phyloP scores from a whole-genome alignment of 1,140 invertebrate genomes.

The Ridgeia piscesae region DNA sequence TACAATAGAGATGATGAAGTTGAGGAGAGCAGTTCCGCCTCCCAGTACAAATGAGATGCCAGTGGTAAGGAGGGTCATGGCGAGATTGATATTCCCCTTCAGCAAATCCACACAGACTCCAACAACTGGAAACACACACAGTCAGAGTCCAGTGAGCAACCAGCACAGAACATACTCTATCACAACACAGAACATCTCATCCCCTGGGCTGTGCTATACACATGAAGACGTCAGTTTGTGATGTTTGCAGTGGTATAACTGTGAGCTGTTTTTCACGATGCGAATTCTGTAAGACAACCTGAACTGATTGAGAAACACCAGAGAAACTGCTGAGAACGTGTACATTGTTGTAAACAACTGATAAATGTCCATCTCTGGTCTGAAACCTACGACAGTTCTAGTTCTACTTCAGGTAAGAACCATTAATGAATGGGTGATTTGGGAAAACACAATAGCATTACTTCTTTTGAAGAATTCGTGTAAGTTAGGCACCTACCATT shows the following conservation, averaged over 20 bases:
- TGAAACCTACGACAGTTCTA: no score
- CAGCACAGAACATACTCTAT: neutral
- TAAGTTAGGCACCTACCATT: no score
- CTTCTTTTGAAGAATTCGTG: no score
- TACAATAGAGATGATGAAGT: slow-evolving; percentile 75
- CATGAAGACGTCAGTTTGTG: neutral
- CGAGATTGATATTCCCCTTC: slow-evolving; percentile 88
- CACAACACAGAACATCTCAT: neutral
- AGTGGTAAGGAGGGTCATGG: slow-evolving; percentile 82
- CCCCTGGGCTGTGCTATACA: neutral
- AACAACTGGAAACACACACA: slow-evolving; percentile 59
- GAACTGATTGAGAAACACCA: no score
- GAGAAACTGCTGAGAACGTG: neutral
- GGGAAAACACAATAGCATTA: no score
- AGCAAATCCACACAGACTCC: slow-evolving; percentile 90
- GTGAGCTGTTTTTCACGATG: no score
- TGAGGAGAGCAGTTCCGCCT: slow-evolving; percentile 89
- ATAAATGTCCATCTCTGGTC: no score
- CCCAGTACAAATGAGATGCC: slow-evolving; percentile 84
- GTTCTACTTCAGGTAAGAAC: no score
- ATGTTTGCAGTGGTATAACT: no score
- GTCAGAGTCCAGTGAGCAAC: slow-evolving; percentile 7
- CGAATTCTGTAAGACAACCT: no score
- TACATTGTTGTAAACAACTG: no score
- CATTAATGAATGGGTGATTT: no score